A percentile compares a stretch with the other conserved stretches of the same genome.
Evolutionary conservation across 2,888 invertebrate species (phyloP).

Genomic region (Tipula confusa): DNA sequence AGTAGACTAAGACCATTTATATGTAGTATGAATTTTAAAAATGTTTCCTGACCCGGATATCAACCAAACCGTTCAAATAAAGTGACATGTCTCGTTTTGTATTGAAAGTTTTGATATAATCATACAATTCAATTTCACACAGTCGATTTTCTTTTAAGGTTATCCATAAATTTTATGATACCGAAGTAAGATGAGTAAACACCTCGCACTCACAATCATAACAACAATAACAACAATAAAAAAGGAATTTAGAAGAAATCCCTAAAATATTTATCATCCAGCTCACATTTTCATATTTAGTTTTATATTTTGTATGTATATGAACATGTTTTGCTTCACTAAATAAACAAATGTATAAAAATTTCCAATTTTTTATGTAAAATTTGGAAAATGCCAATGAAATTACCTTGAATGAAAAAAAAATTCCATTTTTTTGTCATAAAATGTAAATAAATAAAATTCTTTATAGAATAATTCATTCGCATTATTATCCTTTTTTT

Average conservation of each 20-base stretch:
- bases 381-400: neutral
- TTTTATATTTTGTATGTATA: too few relatives aligned
- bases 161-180: neutral
- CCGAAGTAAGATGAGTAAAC: neutral
- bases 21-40: too few relatives aligned
- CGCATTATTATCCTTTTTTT: slow-evolving; percentile 21
- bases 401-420: slow-evolving; percentile 16
- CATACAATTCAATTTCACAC: neutral
- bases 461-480: slow-evolving; percentile 20
- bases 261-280: neutral
- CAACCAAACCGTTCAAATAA: too few relatives aligned
- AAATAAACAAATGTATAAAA: slow-evolving; percentile 25
- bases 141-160: neutral
- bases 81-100: too few relatives aligned
- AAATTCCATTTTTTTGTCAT: neutral
- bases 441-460: neutral
- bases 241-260: neutral
- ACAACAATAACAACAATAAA: neutral
- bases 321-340: slow-evolving; percentile 1
- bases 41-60: too few relatives aligned
- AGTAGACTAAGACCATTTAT: too few relatives aligned
- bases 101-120: too few relatives aligned
- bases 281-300: neutral
- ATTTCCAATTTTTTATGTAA: neutral
- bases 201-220: neutral